These are phyloP conservation scores for Limosa lapponica DNA, from an alignment of 2,797 vertebrate species.

Conservation along the genomic window DNA sequence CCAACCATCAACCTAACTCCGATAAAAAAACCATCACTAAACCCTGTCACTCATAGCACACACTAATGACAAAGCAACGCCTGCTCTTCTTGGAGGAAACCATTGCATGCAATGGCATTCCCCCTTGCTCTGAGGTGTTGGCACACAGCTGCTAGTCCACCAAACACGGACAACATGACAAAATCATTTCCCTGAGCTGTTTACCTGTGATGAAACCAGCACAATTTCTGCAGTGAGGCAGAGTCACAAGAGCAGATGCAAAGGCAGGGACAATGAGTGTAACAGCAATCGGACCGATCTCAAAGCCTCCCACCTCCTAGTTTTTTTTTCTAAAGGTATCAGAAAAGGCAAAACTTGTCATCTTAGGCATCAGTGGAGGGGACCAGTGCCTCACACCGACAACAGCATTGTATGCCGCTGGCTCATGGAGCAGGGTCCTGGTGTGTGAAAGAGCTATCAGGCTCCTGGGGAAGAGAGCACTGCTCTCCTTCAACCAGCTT, in stretches of 20 bases:
- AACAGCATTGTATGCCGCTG: rapidly evolving
- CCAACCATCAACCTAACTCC: no score
- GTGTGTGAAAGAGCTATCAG: rapidly evolving
- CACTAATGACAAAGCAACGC: not conserved
- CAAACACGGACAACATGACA: rapidly evolving
- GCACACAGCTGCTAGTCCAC: not conserved
- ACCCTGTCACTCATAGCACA: not conserved
- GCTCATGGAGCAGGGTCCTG: not conserved
- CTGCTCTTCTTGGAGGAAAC: not conserved
- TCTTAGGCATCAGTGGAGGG: not conserved
- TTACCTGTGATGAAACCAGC: not conserved
- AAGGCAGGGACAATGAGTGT: not conserved
- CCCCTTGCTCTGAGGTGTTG: rapidly evolving
- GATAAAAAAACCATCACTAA: no score
- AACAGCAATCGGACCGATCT: rapidly evolving
- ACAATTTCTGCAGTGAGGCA: not conserved
- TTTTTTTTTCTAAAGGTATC: not conserved
- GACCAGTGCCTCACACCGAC: rapidly evolving
- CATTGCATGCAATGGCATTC: rapidly evolving
- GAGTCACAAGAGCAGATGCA: not conserved
- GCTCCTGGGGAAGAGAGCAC: rapidly evolving
- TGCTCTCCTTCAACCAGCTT: not conserved
- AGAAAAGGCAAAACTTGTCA: not conserved
- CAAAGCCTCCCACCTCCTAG: not conserved
- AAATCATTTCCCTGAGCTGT: not conserved